Base-by-base conservation (phyloP, 2,113 vertebrate species). In the Ivindomyrus marchei region DNA sequence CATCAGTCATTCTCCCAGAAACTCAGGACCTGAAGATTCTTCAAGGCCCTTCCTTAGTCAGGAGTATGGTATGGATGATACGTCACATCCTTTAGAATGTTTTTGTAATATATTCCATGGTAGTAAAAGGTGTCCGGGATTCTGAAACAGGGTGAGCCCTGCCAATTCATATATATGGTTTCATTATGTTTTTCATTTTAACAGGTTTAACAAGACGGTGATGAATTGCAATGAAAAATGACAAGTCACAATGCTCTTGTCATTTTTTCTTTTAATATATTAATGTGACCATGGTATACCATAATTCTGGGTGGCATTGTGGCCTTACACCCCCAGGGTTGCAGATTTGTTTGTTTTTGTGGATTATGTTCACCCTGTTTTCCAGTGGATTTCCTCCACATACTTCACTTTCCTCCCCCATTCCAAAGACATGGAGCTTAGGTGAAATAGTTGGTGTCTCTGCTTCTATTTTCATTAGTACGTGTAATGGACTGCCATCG, bases 51-150 rank as follows among this genome's bases (percentile, higher is more conserved):
- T 95, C 90, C 93, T 94, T 90, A 95, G 58, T 45, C 91, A 93
- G 92, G 95, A 96, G 56, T 94, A 95, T 89, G 96, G 96, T 96
- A 91, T 89, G 91, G 93, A 52, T 88, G 17, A 9, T 80, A 42
- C 4, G 36, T 80, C 36, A 39, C 4, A 39, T 39, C 70, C 36
- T 77, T 77, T 77, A 19, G 4, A 77, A 39, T 39, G 70, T 31
- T 39, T 42, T 42, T 80, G n/a, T 7, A 39, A 21, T 19, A 39
- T 80, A 42, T 80, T 80, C 36, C 74, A 42, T 42, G 11, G 36
- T 80, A 39, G 62, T 80, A 7, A 80, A 80, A 80, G 39, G 17
- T 42, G 17, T 19, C 74, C 2, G 0, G 74, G 74, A 80, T 80
- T 39, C 74, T 19, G 36, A 19, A 17, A 80, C 15, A 80, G 74